phyloP scores from a whole-genome alignment of 2,888 invertebrate species.

The Ornithoptera alexandrae region DNA sequence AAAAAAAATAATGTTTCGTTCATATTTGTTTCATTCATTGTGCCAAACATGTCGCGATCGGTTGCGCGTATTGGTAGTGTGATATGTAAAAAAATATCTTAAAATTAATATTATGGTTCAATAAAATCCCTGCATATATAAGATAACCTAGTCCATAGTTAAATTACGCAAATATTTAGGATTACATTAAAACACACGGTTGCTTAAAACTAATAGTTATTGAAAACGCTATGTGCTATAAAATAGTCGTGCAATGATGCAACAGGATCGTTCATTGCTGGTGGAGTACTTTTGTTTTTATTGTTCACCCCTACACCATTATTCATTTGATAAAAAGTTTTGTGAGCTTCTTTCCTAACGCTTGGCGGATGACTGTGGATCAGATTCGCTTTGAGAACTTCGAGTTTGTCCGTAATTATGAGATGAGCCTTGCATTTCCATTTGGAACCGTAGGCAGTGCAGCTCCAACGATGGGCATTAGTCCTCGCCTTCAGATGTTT shows the following conservation, averaged over 20 bases:
- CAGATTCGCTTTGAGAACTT: slow-evolving; percentile 63
- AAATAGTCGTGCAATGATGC: slow-evolving; percentile 61
- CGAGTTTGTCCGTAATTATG: slow-evolving; percentile 64
- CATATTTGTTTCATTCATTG: slow-evolving; percentile 5
- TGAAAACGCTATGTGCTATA: slow-evolving; percentile 64
- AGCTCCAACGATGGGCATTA: slow-evolving; percentile 69
- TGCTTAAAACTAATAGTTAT: slow-evolving; percentile 45
- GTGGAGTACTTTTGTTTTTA: slow-evolving; percentile 33
- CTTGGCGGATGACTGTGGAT: slow-evolving; percentile 61
- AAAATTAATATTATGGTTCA: slow-evolving; percentile 16
- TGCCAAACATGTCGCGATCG: slow-evolving; percentile 4
- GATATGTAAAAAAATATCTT: slow-evolving; percentile 22
- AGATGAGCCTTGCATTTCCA: slow-evolving; percentile 69
- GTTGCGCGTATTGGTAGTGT: neutral
- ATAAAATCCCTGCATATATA: slow-evolving; percentile 16
- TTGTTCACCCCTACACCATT: slow-evolving; percentile 35
- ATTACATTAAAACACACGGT: slow-evolving; percentile 11
- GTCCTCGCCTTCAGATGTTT: slow-evolving; percentile 65
- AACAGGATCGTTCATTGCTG: slow-evolving; percentile 35
- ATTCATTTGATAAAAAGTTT: slow-evolving; percentile 30
- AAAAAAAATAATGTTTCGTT: slow-evolving; percentile 8
- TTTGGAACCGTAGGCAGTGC: slow-evolving; percentile 66
- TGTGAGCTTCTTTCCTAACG: slow-evolving; percentile 41
- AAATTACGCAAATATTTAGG: slow-evolving; percentile 5
- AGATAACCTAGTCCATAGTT: slow-evolving; percentile 8